phyloP scores from a whole-genome alignment of 2,888 invertebrate species.

The Cenopis cana region DNA sequence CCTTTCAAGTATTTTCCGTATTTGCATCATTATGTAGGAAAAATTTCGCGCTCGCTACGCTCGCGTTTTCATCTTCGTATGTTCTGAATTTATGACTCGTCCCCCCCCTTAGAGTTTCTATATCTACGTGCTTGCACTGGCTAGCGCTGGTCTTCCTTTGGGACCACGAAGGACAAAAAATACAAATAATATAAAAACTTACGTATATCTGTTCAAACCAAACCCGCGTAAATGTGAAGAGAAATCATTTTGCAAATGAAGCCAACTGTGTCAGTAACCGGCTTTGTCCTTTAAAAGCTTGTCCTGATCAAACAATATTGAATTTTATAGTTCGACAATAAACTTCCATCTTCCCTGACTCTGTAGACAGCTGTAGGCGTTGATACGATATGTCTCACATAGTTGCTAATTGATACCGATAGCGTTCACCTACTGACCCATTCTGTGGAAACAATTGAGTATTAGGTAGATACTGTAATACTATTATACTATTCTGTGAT shows the following conservation, averaged over 20 bases:
- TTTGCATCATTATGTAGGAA: too few relatives aligned
- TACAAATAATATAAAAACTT: too few relatives aligned
- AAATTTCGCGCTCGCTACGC: too few relatives aligned
- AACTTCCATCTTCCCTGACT: neutral
- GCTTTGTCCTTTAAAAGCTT: neutral
- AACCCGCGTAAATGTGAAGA: neutral
- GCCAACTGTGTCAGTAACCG: constrained; percentile 13
- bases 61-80: too few relatives aligned
- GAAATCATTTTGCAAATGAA: constrained; percentile 8
- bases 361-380: too few relatives aligned
- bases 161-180: too few relatives aligned
- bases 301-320: neutral
- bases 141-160: too few relatives aligned
- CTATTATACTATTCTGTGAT: too few relatives aligned
- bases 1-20: too few relatives aligned
- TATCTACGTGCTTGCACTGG: too few relatives aligned
- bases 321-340: neutral
- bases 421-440: constrained; percentile 36
- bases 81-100: too few relatives aligned
- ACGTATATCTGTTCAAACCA: neutral
- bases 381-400: constrained; percentile 22
- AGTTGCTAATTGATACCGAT: constrained; percentile 29
- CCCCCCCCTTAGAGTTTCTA: too few relatives aligned
- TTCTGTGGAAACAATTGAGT: constrained; percentile 14
- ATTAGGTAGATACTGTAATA: neutral